Evolutionary conservation across 2,113 vertebrate genomes (phyloP), one percentile per base, ranked within the genome.

Genomic region (Furnarius figulus): DNA sequence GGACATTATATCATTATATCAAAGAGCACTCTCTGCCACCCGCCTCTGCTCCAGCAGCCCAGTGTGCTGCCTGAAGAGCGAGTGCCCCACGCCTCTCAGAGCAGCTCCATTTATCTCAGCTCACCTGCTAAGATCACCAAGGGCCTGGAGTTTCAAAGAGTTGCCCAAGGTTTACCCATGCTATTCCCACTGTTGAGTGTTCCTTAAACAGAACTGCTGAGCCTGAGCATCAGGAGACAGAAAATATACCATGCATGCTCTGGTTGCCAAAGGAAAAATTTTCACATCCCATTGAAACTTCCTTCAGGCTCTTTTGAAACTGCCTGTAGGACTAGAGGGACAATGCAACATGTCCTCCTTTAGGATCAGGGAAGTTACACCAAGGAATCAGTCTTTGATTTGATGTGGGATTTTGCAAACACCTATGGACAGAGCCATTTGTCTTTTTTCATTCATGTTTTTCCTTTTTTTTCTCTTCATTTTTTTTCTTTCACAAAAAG

Each of bases 81-180:
- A 90, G 78, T 24, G 85, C 76, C 85, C 81, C 63, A 4, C 5
- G 89, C 58, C 81, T 82, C 61, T 33, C 10, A 2, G 91, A 92
- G 89, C 75, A 66, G 80, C 85, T 92, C 47, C 5, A 85, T 88
- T 97, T 83, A 94, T 94, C 92, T 91, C 83, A 81, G 95, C 94
- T 97, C 94, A 97, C 92, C 96, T 97, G 95, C 97, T 89, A 97
- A 89, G 96, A 94, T 76, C 94, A 91, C 96, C 89, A 37, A 87
- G 66, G 71, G 85, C 71, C 73, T 92, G 44, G 58, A 75, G 71
- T 84, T 97, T 97, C 96, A 97, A 97, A 97, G 91, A 53, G n/a
- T 27, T 85, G 73, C 58, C 75, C 87, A 47, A 65, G 92, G 85
- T 94, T 94, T 92, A 50, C 53, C 75, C 46, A 0, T 55, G 50